Evolutionary conservation across 2,888 invertebrate genomes (phyloP), one percentile per base, ranked within the genome.

Genomic region (Phalangium opilio): DNA sequence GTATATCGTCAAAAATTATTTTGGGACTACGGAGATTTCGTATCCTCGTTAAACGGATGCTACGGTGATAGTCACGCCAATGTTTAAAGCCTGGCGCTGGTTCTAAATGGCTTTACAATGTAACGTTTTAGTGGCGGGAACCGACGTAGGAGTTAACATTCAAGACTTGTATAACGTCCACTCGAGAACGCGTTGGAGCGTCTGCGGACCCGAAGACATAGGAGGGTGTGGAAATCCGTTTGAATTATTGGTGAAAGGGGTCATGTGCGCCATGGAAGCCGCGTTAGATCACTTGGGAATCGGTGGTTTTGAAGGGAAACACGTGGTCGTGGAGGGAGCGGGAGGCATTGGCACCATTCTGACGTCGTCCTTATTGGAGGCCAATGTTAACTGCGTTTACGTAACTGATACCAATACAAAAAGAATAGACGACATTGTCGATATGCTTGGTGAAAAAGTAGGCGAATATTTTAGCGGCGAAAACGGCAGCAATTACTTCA

Each of bases 21-120:
- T 45, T 48, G 50, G 39, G 61, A 61, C 48, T 60, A 56, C 54
- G 61, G 60, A 15, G 59, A 60, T 35, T 60, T 61, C 50, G 44
- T 61, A 3, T 56, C 59, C 7, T 59, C 60, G 11, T 51, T 61
- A 10, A 61, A 61, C 57, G 61, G 61, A 32, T 59, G 59, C 43
- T 58, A 57, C 39, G 48, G 60, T 60, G 14, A 36, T 15, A 10
- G 17, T 36, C n/a, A n/a, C n/a, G 8, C 27, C 27, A 7, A 4
- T 7, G 27, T 7, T 27, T 27, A 27, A 27, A 27, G 8, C 27
- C 8, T 27, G n/a, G n/a, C n/a, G n/a, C 27, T 27, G 8, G 4
- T 27, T 27, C 8, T 27, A n/a, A n/a, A n/a, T 1, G 34, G 34
- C 11, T 34, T 34, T 12, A 1, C 34, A 1, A n/a, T 34, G 34